A percentile compares a stretch with the other conserved stretches of the same genome.
Evolutionary conservation across 2,113 vertebrate genomes (phyloP).

Genomic region (Oryzias celebensis): DNA sequence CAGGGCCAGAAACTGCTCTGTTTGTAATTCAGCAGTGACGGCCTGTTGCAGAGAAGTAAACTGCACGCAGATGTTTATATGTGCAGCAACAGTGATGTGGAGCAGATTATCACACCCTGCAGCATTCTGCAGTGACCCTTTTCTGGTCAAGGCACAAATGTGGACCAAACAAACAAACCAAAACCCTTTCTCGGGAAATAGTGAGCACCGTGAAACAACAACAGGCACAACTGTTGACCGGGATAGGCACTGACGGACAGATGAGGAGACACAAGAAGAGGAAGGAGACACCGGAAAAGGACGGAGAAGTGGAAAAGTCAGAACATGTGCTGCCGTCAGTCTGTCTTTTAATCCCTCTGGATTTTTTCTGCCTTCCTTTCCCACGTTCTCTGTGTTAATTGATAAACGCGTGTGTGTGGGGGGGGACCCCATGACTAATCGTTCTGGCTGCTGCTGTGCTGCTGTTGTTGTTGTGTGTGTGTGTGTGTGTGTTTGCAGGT

Average conservation of each 20-base stretch:
- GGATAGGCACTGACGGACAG: constrained; percentile 21
- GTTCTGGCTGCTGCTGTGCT: constrained; percentile 58
- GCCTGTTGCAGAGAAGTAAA: too few relatives aligned
- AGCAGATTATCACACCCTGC: too few relatives aligned
- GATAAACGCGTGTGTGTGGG: constrained; percentile 75
- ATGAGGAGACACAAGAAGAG: constrained; percentile 24
- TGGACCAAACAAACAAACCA: too few relatives aligned
- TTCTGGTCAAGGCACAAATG: too few relatives aligned
- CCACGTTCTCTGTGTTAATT: constrained; percentile 82
- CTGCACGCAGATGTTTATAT: too few relatives aligned
- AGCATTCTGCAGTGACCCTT: too few relatives aligned
- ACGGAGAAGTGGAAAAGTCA: constrained; percentile 41
- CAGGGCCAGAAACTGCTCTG: constrained; percentile 7
- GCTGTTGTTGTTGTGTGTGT: constrained; percentile 24
- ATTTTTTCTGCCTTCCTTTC: constrained; percentile 75
- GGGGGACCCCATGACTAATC: constrained; percentile 74
- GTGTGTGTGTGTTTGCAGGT: constrained; percentile 30
- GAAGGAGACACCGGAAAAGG: constrained; percentile 29
- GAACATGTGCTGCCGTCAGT: constrained; percentile 79
- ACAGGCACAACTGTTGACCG: constrained; percentile 1
- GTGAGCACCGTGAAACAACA: not conserved
- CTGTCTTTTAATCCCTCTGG: constrained; percentile 75
- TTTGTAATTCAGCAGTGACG: too few relatives aligned
- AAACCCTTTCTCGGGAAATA: not conserved
- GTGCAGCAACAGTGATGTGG: too few relatives aligned